phyloP scores from a whole-genome alignment of 2,113 vertebrate species.

The Emydocephalus ijimae region DNA sequence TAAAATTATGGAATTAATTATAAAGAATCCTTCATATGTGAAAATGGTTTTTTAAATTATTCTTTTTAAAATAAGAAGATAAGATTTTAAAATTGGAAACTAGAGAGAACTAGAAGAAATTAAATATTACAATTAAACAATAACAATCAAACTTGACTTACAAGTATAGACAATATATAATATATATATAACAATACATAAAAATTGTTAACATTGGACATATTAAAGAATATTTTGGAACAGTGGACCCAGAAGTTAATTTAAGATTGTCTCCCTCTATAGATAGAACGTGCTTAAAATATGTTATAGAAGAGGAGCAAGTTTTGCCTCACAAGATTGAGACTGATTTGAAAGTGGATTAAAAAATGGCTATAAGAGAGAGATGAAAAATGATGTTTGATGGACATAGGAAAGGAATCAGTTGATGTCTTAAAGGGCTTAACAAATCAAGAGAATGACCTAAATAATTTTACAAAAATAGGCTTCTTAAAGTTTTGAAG shows the following conservation, averaged over 20 bases:
- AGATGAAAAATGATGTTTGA: neutral
- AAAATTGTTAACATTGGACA: neutral
- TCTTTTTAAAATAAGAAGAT: too few species aligned
- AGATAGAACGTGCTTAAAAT: neutral
- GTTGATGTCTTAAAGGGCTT: neutral
- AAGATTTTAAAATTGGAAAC: neutral
- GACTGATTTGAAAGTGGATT: neutral
- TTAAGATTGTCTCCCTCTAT: neutral
- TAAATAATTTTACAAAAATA: neutral
- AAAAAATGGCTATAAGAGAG: neutral
- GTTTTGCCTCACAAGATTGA: neutral
- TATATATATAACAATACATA: too few species aligned
- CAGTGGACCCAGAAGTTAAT: neutral
- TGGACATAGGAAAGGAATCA: neutral
- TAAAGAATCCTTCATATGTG: too few species aligned
- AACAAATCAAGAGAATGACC: neutral
- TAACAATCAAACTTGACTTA: neutral
- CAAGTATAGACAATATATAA: neutral
- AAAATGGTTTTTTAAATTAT: too few species aligned
- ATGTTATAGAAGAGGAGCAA: neutral
- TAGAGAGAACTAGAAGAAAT: neutral
- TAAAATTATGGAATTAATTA: neutral
- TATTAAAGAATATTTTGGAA: too few species aligned
- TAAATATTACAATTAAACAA: neutral
- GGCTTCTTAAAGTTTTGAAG: neutral